Conservation (phyloP, 2,888 invertebrate species). For the Sinodicranocentrus sp. region DNA sequence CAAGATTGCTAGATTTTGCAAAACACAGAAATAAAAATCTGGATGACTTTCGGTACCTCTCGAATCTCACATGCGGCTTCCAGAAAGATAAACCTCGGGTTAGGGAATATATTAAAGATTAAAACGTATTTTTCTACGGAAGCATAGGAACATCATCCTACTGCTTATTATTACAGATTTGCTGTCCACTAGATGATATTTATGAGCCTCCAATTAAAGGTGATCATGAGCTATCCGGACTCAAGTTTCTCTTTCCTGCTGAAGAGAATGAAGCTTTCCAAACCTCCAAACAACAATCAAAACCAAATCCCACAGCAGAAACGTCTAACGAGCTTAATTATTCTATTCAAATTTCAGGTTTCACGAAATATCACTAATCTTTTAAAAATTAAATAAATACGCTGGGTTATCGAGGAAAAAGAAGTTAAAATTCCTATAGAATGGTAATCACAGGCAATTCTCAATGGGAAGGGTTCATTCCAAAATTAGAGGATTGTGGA, state of each 20-base stretch:
- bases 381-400: neutral
- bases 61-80: neutral
- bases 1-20: too few species aligned
- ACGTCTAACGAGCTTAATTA: too few species aligned
- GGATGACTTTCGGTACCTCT: too few species aligned
- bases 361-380: neutral
- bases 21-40: too few species aligned
- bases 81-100: conserved; percentile 35
- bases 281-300: neutral
- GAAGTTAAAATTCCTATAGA: neutral
- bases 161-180: conserved; percentile 42
- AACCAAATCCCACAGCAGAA: too few species aligned
- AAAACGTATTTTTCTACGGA: neutral
- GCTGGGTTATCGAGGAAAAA: neutral
- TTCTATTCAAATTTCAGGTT: too few species aligned
- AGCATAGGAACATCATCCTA: neutral
- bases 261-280: neutral
- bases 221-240: neutral
- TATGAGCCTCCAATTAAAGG: conserved; percentile 5
- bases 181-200: conserved; percentile 49
- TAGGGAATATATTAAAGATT: too few species aligned
- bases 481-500: conserved; percentile 71
- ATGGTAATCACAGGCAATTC: neutral
- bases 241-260: conserved; percentile 12
- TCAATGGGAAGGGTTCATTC: conserved; percentile 48